A percentile compares a stretch with the other conserved stretches of the same genome.
These are phyloP conservation scores for Eulacestoma nigropectus DNA, from an alignment of 2,113 vertebrate species.

Conservation along the genomic window DNA sequence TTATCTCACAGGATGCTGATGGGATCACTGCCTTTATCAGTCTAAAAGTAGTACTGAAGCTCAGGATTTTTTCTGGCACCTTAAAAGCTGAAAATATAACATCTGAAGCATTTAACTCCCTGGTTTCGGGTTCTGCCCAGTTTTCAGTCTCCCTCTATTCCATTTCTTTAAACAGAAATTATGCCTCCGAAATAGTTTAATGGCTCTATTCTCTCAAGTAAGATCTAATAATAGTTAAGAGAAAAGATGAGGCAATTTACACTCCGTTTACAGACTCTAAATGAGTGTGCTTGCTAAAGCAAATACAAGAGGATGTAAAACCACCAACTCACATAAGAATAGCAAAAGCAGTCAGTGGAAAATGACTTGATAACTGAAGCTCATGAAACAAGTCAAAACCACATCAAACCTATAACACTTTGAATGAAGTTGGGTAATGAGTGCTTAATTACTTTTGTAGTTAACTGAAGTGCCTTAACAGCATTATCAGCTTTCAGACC, in stretches of 20 bases:
- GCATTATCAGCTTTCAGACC: background rate
- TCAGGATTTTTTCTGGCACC: background rate
- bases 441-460: background rate
- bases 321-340: background rate
- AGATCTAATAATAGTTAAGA: background rate
- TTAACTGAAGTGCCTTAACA: background rate
- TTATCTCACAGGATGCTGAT: background rate
- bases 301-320: background rate
- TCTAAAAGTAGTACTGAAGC: background rate
- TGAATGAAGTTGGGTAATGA: background rate
- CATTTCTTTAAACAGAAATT: background rate
- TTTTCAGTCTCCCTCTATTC: background rate
- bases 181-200: background rate
- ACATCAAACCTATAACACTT: background rate
- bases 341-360: background rate
- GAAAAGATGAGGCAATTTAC: background rate
- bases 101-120: background rate
- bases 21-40: background rate
- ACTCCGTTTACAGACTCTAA: background rate
- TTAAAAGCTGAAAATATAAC: background rate
- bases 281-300: background rate
- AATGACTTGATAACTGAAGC: background rate
- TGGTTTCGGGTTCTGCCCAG: background rate
- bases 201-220: background rate
- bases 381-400: background rate